Base-by-base conservation (phyloP, 1,140 invertebrate species). In the Drosophila rhopaloa region DNA sequence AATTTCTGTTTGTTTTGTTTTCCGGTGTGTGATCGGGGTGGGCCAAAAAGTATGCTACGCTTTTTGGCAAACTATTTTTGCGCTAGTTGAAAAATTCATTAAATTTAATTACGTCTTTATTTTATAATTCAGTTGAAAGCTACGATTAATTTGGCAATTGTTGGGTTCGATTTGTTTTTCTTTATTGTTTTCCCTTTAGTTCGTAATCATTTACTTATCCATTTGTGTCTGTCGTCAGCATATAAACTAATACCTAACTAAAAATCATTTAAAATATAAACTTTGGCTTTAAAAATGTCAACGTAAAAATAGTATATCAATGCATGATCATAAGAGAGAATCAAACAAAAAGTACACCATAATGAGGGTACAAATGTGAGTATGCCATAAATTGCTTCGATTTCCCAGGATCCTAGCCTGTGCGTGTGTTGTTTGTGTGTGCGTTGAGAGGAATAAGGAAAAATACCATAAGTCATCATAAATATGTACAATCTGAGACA, bases 91-190 rank as follows among this genome's bases (percentile, higher is more conserved):
- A 67, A 77, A 77, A 60, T 76, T 66, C 78, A 44, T 82, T 81
- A 76, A 79, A 79, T 89, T 89, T 75, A 88, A 84, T 89, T 88
- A 88, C 77, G 61, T 89, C 80, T 89, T 82, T 89, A 89, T 89
- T 81, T 78, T 78, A 41, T 71, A 72, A 81, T 86, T 88, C 73
- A 89, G 62, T 91, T 91, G 83, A 91, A 91, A 91, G 83, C 90
- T 91, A 91, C 83, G 70, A 79, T 81, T 91, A 90, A 91, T 91
- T 91, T 91, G 90, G 90, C 90, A 91, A 91, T 90, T 91, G 90
- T 91, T 91, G 90, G 90, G 88, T 91, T 91, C 83, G 90, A 90
- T 90, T 90, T 90, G 61, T 79, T 75, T 60, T 71, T 76, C 27
- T 48, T 62, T 56, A 43, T 44, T 43, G 13, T 58, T 61, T 44